Evolutionary conservation across 2,888 invertebrate species (phyloP), one percentile per base, ranked within the genome.

Genomic region (Zelleria hepariella): DNA sequence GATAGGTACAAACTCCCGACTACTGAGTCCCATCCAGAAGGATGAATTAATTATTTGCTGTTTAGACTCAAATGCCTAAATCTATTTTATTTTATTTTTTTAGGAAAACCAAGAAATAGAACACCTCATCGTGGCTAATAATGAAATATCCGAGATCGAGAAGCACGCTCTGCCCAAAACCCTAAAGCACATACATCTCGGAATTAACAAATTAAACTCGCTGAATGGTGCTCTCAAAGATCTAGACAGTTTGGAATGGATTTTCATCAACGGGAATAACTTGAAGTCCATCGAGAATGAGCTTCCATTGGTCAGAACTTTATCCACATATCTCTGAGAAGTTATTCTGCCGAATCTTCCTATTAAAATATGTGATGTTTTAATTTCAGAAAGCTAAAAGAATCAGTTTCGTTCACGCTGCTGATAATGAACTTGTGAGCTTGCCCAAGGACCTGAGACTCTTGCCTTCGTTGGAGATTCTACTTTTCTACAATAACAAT

Each of bases 181-280:
- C 5, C 74, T 95, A 54, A 90, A 91, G 58, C 92, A 93, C 58
- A 81, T 96, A 8, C 95, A 95, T 74, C 83, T 96, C 59, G 95
- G 94, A 0, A 90, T 93, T 10, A 96, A 96, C 79, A 91, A 92
- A 68, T 86, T 96, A 53, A 91, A 86, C 61, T 90, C 91, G 58
- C 78, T 96, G 59, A 96, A 96, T 73, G 93, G 93, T n/a, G 94
- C 95, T 0, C 77, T 96, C n/a, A 90, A 92, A 62, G 92, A 94
- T 60, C 81, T 96, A 57, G 91, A 92, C 62, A 91, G 93, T 62
- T 81, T 96, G 62, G 93, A 93, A 70, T 94, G 95, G 92, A 89
- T 96, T 56, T 93, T 95, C 67, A 91, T 96, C 57, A 95, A 95
- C 72, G 90, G 92, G 59, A 96, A 96, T 77, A 91, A 93, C 66